phyloP scores from a whole-genome alignment of 2,113 vertebrate genomes.

The Aix galericulata region DNA sequence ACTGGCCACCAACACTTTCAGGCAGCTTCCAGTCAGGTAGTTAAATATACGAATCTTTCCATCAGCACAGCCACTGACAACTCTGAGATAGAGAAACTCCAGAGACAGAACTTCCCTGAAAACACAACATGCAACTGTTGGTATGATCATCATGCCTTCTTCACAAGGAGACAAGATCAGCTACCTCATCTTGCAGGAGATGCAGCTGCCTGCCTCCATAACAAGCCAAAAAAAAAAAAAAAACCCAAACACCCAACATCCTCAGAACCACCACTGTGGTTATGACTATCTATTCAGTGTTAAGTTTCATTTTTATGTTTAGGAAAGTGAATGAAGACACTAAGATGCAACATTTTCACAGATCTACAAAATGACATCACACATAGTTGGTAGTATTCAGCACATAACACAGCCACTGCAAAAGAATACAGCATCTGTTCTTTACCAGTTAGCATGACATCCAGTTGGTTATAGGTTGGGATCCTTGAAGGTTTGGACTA shows the following conservation, averaged over 20 bases:
- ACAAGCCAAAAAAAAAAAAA: background rate
- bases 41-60: constrained; percentile 90
- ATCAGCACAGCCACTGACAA: constrained; percentile 88
- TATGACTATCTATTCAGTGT: background rate
- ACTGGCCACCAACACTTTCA: constrained; percentile 79
- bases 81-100: constrained; percentile 83
- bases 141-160: accelerated
- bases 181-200: background rate
- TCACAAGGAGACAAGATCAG: background rate
- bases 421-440: background rate
- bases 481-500: background rate
- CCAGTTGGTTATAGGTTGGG: accelerated
- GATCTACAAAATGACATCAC: background rate
- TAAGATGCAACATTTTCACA: background rate
- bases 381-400: background rate
- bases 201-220: background rate
- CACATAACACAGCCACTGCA: background rate
- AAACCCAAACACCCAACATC: background rate
- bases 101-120: constrained; percentile 86
- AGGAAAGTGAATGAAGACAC: background rate
- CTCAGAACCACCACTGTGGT: background rate
- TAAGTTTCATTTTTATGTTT: background rate
- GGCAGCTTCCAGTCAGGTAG: constrained; percentile 84
- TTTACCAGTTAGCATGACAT: background rate
- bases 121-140: background rate